phyloP scores from a whole-genome alignment of 2,888 invertebrate species.

The Monoplex corrugatus region DNA sequence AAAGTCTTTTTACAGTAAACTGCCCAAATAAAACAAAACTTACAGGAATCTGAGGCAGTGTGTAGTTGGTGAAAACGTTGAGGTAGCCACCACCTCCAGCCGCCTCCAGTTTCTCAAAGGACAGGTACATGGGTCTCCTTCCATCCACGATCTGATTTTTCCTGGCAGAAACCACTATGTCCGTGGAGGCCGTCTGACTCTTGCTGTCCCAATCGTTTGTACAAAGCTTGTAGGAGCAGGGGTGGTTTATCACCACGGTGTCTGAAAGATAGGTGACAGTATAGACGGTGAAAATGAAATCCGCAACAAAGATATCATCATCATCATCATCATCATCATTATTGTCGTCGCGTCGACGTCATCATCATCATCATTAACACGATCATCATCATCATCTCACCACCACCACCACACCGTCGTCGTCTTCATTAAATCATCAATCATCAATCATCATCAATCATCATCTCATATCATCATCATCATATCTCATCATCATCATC shows the following conservation, averaged over 20 bases:
- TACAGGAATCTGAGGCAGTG: background rate
- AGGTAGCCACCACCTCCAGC: background rate
- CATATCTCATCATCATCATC: background rate
- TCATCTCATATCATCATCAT: background rate
- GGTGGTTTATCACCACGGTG: background rate
- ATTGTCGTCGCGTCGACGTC: background rate
- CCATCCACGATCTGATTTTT: background rate
- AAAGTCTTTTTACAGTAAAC: too few relatives aligned
- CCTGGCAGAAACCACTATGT: background rate
- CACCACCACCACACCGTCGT: too few relatives aligned
- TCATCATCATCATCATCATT: background rate
- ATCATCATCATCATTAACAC: too few relatives aligned
- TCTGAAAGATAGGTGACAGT: too few relatives aligned
- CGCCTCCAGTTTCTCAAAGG: background rate
- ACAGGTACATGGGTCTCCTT: background rate
- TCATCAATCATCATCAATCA: too few relatives aligned
- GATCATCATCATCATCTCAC: too few relatives aligned
- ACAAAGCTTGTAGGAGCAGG: conserved; percentile 11
- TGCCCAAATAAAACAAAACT: background rate
- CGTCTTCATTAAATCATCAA: too few relatives aligned
- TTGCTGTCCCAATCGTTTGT: background rate
- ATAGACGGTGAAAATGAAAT: too few relatives aligned
- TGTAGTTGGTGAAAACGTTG: conserved; percentile 20
- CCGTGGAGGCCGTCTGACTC: background rate
- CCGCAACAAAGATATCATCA: background rate